Evolutionary conservation across 2,113 vertebrate species (phyloP).

Genomic region (Seriola aureovittata): DNA sequence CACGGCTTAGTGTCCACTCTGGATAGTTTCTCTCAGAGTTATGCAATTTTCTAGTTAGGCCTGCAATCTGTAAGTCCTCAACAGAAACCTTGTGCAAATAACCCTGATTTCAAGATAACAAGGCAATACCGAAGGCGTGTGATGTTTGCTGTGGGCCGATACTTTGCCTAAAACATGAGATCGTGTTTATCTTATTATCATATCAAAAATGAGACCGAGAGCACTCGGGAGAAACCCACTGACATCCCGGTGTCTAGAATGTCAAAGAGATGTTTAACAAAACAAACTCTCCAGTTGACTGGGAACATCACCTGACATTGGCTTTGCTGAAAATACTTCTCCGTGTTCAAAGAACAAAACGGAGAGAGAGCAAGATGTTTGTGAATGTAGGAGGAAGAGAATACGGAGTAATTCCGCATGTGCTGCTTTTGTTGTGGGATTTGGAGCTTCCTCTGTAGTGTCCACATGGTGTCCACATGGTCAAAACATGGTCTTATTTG

Average conservation of each 20-base stretch:
- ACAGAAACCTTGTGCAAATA: constrained; percentile 54
- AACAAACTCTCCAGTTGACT: not conserved
- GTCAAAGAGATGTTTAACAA: not conserved
- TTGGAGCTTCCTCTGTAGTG: constrained; percentile 39
- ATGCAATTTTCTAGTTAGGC: constrained; percentile 3
- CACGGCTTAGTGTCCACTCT: not conserved
- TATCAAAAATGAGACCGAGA: not conserved
- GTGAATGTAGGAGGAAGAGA: constrained; percentile 31
- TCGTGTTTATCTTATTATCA: constrained; percentile 2
- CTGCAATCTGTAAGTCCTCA: constrained; percentile 11
- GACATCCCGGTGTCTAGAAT: not conserved
- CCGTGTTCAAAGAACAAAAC: not conserved
- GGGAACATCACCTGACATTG: not conserved
- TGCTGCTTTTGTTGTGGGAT: constrained; percentile 56
- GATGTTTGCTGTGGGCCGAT: constrained; percentile 43
- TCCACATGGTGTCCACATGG: constrained; percentile 53
- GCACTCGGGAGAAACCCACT: not conserved
- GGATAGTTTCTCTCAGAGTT: constrained; percentile 7
- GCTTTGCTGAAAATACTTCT: not conserved
- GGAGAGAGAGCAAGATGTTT: constrained; percentile 30
- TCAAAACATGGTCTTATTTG: not conserved
- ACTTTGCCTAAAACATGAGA: not conserved
- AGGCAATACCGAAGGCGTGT: constrained; percentile 5
- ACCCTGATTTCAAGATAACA: constrained; percentile 16
- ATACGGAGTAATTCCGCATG: constrained; percentile 44